phyloP scores from a whole-genome alignment of 2,113 vertebrate genomes.

The Bos taurus region ARS-UCD2.0 NC_037338.1:244501-245000 shows the following conservation, averaged over 20 bases:
- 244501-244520: neutral
- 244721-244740: neutral
- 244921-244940: neutral
- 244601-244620: neutral
- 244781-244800: neutral
- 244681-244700: neutral
- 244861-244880: neutral
- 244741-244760: neutral
- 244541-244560: neutral
- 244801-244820: neutral
- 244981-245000: neutral
- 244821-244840: neutral
- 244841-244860: neutral
- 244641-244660: neutral
- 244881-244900: neutral
- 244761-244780: neutral
- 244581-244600: neutral
- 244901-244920: neutral
- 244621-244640: neutral
- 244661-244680: neutral
- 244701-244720: neutral
- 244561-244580: neutral
- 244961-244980: neutral
- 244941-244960: neutral
- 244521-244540: neutral